These are phyloP conservation scores for Rhinoderma darwinii DNA, from an alignment of 2,113 vertebrate species.

Conservation along the genomic window DNA sequence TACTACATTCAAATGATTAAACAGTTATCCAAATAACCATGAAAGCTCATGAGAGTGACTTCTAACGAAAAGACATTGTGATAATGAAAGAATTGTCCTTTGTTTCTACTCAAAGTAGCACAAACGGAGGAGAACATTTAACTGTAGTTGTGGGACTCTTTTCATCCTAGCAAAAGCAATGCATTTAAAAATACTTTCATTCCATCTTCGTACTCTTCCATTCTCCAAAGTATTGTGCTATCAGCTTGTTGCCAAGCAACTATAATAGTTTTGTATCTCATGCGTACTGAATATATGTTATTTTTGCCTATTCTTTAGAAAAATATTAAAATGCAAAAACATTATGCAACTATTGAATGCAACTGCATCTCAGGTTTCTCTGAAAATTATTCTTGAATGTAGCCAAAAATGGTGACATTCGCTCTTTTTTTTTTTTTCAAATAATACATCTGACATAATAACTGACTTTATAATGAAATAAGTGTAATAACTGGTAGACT, in stretches of 20 bases:
- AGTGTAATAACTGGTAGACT: too few species aligned
- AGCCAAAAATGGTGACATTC: too few species aligned
- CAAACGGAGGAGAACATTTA: conserved; percentile 40
- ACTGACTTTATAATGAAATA: too few species aligned
- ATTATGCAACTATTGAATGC: neutral
- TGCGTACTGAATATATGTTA: conserved; percentile 21
- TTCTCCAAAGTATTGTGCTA: conserved; percentile 49
- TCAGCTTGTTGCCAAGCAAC: conserved; percentile 48
- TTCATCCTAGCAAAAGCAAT: conserved; percentile 42
- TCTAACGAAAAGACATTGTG: neutral
- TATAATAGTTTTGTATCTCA: conserved; percentile 31
- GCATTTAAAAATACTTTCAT: conserved; percentile 43
- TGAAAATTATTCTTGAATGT: neutral
- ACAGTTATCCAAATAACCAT: conserved; percentile 24
- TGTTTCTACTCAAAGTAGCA: conserved; percentile 35
- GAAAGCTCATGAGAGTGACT: conserved; percentile 13
- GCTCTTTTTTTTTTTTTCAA: too few species aligned
- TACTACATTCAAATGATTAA: conserved; percentile 6
- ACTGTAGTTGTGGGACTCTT: conserved; percentile 51
- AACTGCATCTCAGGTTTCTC: neutral
- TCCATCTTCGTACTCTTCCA: conserved; percentile 44
- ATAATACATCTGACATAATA: too few species aligned
- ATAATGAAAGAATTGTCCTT: conserved; percentile 20
- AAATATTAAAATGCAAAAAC: neutral
- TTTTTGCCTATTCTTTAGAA: neutral